Evolutionary conservation across 92 coral and sea anemone species (phyloP).

Genomic region (Chrysogorgia sp.): DNA sequence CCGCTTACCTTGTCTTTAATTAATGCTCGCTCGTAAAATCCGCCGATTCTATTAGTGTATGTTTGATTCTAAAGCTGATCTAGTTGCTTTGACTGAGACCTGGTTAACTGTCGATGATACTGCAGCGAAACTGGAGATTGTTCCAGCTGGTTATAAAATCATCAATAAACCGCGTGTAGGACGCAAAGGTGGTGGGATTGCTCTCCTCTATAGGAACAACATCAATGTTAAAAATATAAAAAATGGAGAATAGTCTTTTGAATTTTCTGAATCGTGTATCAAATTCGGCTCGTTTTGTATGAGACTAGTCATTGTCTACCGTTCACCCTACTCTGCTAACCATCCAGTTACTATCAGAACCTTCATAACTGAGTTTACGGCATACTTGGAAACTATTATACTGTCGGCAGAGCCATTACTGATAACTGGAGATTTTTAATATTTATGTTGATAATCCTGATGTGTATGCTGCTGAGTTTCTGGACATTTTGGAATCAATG

Average conservation of each 20-base stretch:
- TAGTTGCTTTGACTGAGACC: slow-evolving; percentile 58
- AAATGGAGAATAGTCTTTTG: slow-evolving; percentile 42
- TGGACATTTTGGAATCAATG: slow-evolving; percentile 44
- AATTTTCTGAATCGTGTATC: slow-evolving; percentile 37
- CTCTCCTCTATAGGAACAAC: slow-evolving; percentile 26
- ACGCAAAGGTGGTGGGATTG: slow-evolving; percentile 50
- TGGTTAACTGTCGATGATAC: slow-evolving; percentile 48
- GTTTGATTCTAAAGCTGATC: slow-evolving; percentile 35
- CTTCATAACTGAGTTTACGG: slow-evolving; percentile 29
- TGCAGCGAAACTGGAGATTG: slow-evolving; percentile 41
- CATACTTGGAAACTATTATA: slow-evolving; percentile 8
- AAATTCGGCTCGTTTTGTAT: slow-evolving; percentile 1
- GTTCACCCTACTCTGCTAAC: slow-evolving; percentile 42
- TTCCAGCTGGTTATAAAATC: slow-evolving; percentile 52
- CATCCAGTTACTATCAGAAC: slow-evolving; percentile 48
- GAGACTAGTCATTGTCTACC: slow-evolving; percentile 38
- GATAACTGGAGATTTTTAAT: slow-evolving; percentile 48
- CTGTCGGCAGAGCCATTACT: slow-evolving; percentile 53
- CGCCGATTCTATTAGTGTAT: slow-evolving; percentile 38
- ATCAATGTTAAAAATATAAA: slow-evolving; percentile 16
- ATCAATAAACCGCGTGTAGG: slow-evolving; percentile 38
- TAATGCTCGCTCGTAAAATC: slow-evolving; percentile 35
- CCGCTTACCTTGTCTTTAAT: not conserved
- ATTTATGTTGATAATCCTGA: slow-evolving; percentile 20
- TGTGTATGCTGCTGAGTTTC: slow-evolving; percentile 28